Evolutionary conservation across 2,888 invertebrate species (phyloP).

Genomic region (Iphiclides podalirius): DNA sequence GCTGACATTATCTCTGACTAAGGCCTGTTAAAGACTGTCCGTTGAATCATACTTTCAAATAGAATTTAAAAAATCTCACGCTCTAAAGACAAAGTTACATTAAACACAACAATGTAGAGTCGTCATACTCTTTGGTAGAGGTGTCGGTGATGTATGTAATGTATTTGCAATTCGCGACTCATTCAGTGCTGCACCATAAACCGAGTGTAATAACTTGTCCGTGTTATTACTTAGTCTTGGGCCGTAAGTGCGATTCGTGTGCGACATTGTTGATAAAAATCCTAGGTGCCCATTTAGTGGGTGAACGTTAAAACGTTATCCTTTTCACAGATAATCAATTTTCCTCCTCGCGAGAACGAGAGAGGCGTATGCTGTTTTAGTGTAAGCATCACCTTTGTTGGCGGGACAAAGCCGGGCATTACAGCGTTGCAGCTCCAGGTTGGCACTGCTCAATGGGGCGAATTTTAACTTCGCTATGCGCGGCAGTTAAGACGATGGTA

Average conservation of each 20-base stretch:
- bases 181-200: conserved; percentile 7
- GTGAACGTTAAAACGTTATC: conserved; percentile 19
- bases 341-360: conserved; percentile 18
- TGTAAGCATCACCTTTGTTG: conserved; percentile 18
- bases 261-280: conserved; percentile 24
- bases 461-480: conserved; percentile 28
- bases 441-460: conserved; percentile 12
- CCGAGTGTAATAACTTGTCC: conserved; percentile 5
- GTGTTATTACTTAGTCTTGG: not conserved
- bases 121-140: not conserved
- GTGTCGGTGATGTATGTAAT: conserved; percentile 2
- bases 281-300: conserved; percentile 4
- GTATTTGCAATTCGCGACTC: conserved; percentile 6
- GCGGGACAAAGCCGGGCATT: conserved; percentile 12
- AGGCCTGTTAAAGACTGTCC: too few relatives aligned
- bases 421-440: conserved; percentile 11
- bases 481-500: conserved; percentile 38
- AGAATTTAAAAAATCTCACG: not conserved
- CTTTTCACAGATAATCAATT: conserved; percentile 24
- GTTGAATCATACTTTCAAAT: too few relatives aligned
- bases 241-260: not conserved
- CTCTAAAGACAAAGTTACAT: not conserved
- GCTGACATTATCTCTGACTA: too few relatives aligned
- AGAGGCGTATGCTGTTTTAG: conserved; percentile 9
- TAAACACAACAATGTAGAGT: not conserved